These are phyloP conservation scores for Sinosuthora webbiana DNA, from an alignment of 2,113 vertebrate genomes.

Conservation along the genomic window DNA sequence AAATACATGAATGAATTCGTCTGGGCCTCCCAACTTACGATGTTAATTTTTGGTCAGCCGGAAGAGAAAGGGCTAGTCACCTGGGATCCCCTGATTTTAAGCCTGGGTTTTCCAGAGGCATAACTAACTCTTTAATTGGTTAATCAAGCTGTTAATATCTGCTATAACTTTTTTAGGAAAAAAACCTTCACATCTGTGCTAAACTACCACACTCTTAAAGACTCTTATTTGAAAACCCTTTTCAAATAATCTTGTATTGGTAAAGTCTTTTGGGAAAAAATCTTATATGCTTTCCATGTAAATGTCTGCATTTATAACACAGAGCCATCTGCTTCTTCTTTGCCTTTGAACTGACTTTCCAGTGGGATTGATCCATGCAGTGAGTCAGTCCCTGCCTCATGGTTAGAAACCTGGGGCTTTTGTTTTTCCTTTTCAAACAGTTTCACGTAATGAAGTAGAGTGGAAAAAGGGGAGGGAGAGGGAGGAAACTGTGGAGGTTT, in stretches of 20 bases:
- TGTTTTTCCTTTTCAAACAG: neutral
- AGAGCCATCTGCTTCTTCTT: neutral
- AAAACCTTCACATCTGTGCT: too few species aligned
- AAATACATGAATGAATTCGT: neutral
- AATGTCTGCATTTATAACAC: neutral
- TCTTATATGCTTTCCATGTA: neutral
- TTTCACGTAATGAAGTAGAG: neutral
- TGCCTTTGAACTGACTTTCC: neutral
- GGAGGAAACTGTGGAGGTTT: neutral
- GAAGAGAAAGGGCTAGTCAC: too few species aligned
- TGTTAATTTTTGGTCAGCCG: too few species aligned
- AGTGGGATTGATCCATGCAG: neutral
- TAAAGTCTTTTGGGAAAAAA: neutral
- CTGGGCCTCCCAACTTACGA: too few species aligned
- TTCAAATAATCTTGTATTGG: neutral
- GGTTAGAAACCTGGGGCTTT: neutral
- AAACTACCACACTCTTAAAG: neutral
- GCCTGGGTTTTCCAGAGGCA: too few species aligned
- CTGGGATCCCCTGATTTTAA: too few species aligned
- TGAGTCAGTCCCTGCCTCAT: neutral
- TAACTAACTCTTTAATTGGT: too few species aligned
- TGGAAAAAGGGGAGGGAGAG: neutral
- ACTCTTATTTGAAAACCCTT: neutral
- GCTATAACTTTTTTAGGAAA: too few species aligned
- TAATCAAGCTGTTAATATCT: too few species aligned